These are phyloP conservation scores for Antitype chi DNA, from an alignment of 2,888 invertebrate species.

Conservation along the genomic window DNA sequence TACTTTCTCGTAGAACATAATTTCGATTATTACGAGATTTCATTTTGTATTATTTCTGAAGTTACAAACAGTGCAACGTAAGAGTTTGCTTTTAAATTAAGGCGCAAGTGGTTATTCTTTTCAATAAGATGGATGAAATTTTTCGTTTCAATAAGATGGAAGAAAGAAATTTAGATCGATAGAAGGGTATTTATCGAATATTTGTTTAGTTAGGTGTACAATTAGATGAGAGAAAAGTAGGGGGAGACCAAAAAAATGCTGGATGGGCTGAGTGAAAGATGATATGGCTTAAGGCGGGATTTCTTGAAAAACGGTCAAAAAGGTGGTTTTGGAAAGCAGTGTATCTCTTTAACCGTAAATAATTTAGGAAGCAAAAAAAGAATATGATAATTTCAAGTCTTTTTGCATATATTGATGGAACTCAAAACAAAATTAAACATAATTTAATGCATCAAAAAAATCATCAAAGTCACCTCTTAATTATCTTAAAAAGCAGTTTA, in stretches of 20 bases:
- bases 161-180: neutral
- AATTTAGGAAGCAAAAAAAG: too few species aligned
- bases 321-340: too few species aligned
- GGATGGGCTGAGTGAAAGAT: neutral
- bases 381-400: too few species aligned
- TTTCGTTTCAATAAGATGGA: neutral
- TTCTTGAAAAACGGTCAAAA: too few species aligned
- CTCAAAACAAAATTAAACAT: too few species aligned
- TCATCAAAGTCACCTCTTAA: too few species aligned
- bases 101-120: neutral
- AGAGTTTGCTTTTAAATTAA: constrained; percentile 28
- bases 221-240: too few species aligned
- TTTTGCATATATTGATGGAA: too few species aligned
- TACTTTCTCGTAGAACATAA: constrained; percentile 12
- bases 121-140: neutral
- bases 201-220: neutral
- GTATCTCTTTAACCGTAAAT: too few species aligned
- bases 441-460: too few species aligned
- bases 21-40: constrained; percentile 36
- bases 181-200: neutral
- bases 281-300: too few species aligned
- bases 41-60: constrained; percentile 35
- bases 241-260: neutral
- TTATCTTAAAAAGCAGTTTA: too few species aligned
- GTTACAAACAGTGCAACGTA: constrained; percentile 19